phyloP scores from a whole-genome alignment of 1,140 invertebrate genomes.

The Drosophila albomicans region DNA sequence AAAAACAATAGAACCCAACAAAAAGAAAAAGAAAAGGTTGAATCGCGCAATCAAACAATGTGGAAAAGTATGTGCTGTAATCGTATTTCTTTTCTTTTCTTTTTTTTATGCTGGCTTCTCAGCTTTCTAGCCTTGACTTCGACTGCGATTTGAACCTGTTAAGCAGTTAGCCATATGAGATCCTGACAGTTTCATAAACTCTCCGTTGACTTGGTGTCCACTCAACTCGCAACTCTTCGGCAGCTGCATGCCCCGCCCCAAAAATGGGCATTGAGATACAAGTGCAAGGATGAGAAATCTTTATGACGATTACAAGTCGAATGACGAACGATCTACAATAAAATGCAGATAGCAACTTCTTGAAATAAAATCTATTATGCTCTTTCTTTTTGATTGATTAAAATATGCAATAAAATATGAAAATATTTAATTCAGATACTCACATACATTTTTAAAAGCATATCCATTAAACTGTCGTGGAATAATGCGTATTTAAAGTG shows the following conservation, averaged over 20 bases:
- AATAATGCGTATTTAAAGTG: too few species aligned
- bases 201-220: slow-evolving; percentile 9
- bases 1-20: not conserved
- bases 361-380: too few species aligned
- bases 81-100: slow-evolving; percentile 4
- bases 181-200: slow-evolving; percentile 53
- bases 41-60: slow-evolving; percentile 7
- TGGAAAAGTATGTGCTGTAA: slow-evolving; percentile 21
- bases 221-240: not conserved
- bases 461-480: too few species aligned
- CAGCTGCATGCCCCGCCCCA: not conserved
- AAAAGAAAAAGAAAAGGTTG: not conserved
- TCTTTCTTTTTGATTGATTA: too few species aligned
- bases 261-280: slow-evolving; percentile 39
- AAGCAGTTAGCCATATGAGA: slow-evolving; percentile 22
- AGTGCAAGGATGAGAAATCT: slow-evolving; percentile 45
- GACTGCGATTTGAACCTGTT: not conserved
- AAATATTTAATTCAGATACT: too few species aligned
- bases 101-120: slow-evolving; percentile 4
- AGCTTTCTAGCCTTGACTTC: slow-evolving; percentile 7
- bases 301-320: slow-evolving; percentile 11
- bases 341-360: too few species aligned
- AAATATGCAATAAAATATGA: too few species aligned
- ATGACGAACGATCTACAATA: slow-evolving; percentile 2
- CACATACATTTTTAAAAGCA: too few species aligned